Base-by-base conservation (phyloP, 1,140 invertebrate genomes). In the Bombus terrestris region DNA sequence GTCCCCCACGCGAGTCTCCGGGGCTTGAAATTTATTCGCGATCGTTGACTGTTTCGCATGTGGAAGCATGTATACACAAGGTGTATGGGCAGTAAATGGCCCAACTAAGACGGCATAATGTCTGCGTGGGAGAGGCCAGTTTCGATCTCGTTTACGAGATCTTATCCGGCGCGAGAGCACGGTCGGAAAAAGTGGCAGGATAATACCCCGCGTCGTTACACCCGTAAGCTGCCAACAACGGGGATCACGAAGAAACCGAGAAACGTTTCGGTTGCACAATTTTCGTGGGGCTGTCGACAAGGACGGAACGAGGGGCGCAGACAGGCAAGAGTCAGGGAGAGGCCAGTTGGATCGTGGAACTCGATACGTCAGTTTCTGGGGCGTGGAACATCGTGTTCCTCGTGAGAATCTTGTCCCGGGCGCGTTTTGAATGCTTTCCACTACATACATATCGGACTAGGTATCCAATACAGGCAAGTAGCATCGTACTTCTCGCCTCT, bases 111-210 rank as follows among this genome's bases (percentile, higher is more conserved):
- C 35, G 81, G 72, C 74, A 39, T 75, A 90, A 84, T 73, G 88
- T 39, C 71, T 75, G 83, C 82, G 86, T 85, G 86, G 86, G 88
- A 90, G 86, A 84, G 76, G 82, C 88, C 78, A 89, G 89, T 90
- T 90, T 90, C 88, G 80, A 87, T 90, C 89, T 90, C 89, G 89
- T 90, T 90, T 71, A 84, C 88, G 41, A 85, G 88, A 87, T 90
- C 83, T 90, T 88, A 89, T 89, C 87, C 59, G 66, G 57, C 68
- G 57, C 86, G 80, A 35, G 47, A 41, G 47, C 73, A 68, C 62
- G 88, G 22, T 66, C 41, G 53, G 74, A 59, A 73, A 83, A 89
- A 69, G 37, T n/a, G 53, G 32, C 76, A 32, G 81, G 88, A 89
- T 88, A 81, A 75, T 74, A 75, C 79, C 81, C 35, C 22, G 68